Base-by-base conservation (phyloP, 2,113 vertebrate species). In the Antechinus stuartii region DNA sequence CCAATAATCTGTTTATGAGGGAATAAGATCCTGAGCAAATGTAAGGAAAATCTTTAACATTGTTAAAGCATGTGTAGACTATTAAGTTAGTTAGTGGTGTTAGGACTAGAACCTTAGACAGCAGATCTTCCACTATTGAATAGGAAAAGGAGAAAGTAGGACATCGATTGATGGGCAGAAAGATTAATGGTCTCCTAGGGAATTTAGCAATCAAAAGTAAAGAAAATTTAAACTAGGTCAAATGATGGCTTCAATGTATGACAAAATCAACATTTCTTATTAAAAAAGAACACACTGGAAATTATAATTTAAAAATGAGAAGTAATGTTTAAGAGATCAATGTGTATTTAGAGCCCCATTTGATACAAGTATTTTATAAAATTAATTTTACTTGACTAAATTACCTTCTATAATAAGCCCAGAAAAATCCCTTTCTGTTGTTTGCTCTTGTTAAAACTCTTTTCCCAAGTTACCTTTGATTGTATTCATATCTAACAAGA, bases 381-480 rank as follows among this genome's bases (percentile, higher is more conserved):
- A 97, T 92, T 95, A 92, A 96, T 96, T 97, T 98, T 97, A 93
- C 96, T 97, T 97, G 96, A 97, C 96, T 95, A 93, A 94, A 7
- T 95, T 93, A 96, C 92, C 14, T 2, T 95, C 96, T 94, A 95
- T 92, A 96, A 94, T 97, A 96, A 97, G 93, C 95, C 96, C 94
- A 97, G 97, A 90, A 97, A 98, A 96, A 97, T 98, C 95, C 96
- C 96, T 95, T 97, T 98, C 96, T 97, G 95, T 95, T 94, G 97
- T 97, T 97, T 97, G 96, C 61, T 97, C 90, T 93, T 95, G 95
- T 96, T 97, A 96, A 95, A 97, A 97, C 55, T 61, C 91, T 96
- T 96, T 55, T 90, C 92, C 93, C 95, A 92, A 95, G 52, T 68
- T 97, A 97, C 96, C 95, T 95, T 47, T 35, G 97, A 95, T 94